These are phyloP conservation scores for Lagocephalus sceleratus DNA, from an alignment of 2,797 vertebrate genomes.

Conservation along the genomic window DNA sequence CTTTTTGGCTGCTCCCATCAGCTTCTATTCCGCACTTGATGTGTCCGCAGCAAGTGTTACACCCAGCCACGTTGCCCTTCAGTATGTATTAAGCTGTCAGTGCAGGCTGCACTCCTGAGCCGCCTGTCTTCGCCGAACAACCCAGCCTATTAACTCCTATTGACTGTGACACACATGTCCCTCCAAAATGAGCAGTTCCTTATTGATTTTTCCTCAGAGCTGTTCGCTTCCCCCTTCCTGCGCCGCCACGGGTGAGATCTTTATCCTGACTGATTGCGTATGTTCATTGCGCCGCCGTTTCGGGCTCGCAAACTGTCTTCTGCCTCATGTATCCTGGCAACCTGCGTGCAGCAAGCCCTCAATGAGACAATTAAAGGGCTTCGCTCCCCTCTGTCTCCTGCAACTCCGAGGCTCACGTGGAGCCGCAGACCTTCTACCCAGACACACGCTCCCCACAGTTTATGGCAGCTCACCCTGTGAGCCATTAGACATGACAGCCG, in stretches of 20 bases:
- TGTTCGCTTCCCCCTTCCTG: conserved; percentile 92
- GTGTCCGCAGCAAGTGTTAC: conserved; percentile 70
- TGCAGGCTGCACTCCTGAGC: conserved; percentile 76
- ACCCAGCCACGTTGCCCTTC: conserved; percentile 74
- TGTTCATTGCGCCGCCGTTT: conserved; percentile 84
- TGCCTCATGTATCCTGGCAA: conserved; percentile 77
- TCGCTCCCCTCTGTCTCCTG: conserved; percentile 78
- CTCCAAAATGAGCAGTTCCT: conserved; percentile 95
- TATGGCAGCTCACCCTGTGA: conserved; percentile 32
- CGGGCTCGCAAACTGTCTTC: conserved; percentile 69
- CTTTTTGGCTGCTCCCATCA: conserved; percentile 74
- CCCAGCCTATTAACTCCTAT: conserved; percentile 98
- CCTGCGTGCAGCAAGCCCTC: conserved; percentile 76
- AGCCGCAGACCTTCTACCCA: conserved; percentile 47
- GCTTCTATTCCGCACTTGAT: conserved; percentile 68
- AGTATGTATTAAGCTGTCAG: conserved; percentile 82
- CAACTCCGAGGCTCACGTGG: conserved; percentile 69
- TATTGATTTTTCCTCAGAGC: conserved; percentile 97
- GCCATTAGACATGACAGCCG: conserved; percentile 54
- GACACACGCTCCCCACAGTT: background rate
- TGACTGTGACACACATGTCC: conserved; percentile 99
- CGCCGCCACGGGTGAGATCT: conserved; percentile 91
- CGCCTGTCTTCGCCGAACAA: conserved; percentile 86
- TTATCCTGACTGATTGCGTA: conserved; percentile 95
- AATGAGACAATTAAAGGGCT: conserved; percentile 81